Evolutionary conservation across 2,113 vertebrate genomes (phyloP), one percentile per base, ranked within the genome.

Genomic region (Hyperopisus bebe): DNA sequence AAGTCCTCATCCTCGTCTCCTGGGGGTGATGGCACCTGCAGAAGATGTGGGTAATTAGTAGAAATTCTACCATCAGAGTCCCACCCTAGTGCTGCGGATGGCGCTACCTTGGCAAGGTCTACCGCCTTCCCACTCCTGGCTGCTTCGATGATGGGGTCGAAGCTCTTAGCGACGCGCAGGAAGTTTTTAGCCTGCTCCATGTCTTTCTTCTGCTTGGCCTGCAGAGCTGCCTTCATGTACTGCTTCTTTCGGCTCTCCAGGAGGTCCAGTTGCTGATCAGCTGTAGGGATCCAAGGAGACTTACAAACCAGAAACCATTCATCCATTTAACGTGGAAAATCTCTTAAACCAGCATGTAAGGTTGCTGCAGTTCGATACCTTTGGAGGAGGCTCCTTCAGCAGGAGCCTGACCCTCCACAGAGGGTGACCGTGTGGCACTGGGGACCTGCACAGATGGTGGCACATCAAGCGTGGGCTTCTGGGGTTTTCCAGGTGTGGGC

Each of bases 1-100:
- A 99, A 99, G 92, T 97, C 98, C 0, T 98, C 98, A 0, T 98
- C 98, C 86, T 96, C 96, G 88, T 99, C 98, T 48, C 96, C 97
- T 86, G 97, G 97, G 35, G 97, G 97, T 86, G 98, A 98, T 53
- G 98, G 97, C 51, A 99, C 94, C 98, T 99, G 90, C 46, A 84
- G n/a, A 86, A 77, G 85, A 89, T 7, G 4, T 55, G n/a, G 39
- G 21, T 17, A 6, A 15, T 47, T 48, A 48, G 84, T 82, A 48
- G 35, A 53, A 44, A 39, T 35, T 88, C 35, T 17, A 70, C 42
- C 3, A 7, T 1, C 62, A 84, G 4, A 88, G 51, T 21, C 5
- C 35, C 47, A 48, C 46, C 46, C n/a, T 42, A 89, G 55, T 11
- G 24, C 44, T 51, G 31, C 0, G 31, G 87, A 42, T 53, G 80